Evolutionary conservation across 2,797 vertebrate species (phyloP).

Genomic region (Parotocinclus haroldoi): DNA sequence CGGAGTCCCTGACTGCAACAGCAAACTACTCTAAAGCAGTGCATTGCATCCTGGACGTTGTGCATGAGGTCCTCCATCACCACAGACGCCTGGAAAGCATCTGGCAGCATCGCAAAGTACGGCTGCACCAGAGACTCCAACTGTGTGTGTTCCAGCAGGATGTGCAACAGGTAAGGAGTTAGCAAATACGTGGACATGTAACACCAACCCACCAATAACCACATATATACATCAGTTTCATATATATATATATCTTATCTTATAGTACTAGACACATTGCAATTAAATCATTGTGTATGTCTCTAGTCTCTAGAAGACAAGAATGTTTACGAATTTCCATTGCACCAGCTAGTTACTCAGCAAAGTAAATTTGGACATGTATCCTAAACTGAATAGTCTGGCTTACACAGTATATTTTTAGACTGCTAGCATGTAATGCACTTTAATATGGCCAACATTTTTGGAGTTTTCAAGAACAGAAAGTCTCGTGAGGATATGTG

Average conservation of each 20-base stretch:
- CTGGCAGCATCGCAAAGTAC: constrained; percentile 96
- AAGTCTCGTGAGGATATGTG: constrained; percentile 17
- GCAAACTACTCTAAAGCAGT: constrained; percentile 99
- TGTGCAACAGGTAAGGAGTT: constrained; percentile 86
- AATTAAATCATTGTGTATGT: too few species aligned
- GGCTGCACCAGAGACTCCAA: constrained; percentile 94
- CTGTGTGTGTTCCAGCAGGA: constrained; percentile 98
- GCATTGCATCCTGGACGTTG: constrained; percentile 88
- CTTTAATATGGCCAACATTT: constrained; percentile 16
- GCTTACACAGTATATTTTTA: neutral
- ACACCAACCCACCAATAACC: too few species aligned
- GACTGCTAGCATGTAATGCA: constrained; percentile 22
- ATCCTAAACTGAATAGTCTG: too few species aligned
- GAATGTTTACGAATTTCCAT: too few species aligned
- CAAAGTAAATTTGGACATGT: too few species aligned
- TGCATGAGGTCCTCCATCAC: constrained; percentile 94
- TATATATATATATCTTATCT: too few species aligned
- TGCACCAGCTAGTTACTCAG: too few species aligned
- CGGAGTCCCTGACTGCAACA: constrained; percentile 93
- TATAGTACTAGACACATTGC: too few species aligned
- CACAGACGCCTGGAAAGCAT: constrained; percentile 93
- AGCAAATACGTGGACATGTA: neutral
- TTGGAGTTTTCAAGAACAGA: neutral
- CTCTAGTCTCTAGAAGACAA: too few species aligned
- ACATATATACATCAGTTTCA: too few species aligned